phyloP scores from a whole-genome alignment of 2,113 vertebrate species.

The Oryzias curvinotus region DNA sequence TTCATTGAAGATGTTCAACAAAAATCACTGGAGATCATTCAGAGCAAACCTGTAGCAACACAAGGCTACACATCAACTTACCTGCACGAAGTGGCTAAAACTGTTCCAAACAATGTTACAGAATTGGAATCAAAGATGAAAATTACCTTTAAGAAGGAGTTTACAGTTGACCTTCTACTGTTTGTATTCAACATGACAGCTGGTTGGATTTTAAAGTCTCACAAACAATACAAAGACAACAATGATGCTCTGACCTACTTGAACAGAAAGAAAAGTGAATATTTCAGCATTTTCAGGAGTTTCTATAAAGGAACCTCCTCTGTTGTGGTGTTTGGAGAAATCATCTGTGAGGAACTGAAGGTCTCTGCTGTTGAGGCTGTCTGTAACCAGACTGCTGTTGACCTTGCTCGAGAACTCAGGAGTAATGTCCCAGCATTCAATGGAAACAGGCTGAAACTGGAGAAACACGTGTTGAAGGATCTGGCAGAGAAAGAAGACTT shows the following conservation, averaged over 20 bases:
- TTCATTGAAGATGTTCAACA: not conserved
- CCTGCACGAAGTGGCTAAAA: conserved; percentile 53
- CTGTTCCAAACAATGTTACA: conserved; percentile 20
- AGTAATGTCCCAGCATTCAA: conserved; percentile 57
- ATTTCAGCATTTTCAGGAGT: conserved; percentile 64
- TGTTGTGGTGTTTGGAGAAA: conserved; percentile 22
- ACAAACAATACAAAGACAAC: conserved; percentile 44
- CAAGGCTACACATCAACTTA: conserved; percentile 27
- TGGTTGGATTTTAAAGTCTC: conserved; percentile 54
- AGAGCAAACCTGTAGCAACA: conserved; percentile 23
- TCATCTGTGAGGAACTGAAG: conserved; percentile 64
- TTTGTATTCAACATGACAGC: conserved; percentile 57
- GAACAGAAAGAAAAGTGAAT: conserved; percentile 65
- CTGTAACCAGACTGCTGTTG: conserved; percentile 46
- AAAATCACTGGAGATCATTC: not conserved
- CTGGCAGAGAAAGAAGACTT: conserved; percentile 77
- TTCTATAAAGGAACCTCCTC: conserved; percentile 69
- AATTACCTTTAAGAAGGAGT: conserved; percentile 49
- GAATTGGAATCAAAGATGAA: not conserved
- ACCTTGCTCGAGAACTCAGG: conserved; percentile 62
- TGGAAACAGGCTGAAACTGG: conserved; percentile 72
- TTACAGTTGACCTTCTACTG: conserved; percentile 39
- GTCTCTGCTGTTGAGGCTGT: conserved; percentile 25
- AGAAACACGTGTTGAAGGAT: conserved; percentile 71
- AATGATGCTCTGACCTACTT: conserved; percentile 64